Evolutionary conservation across 2,797 vertebrate genomes (phyloP).

Genomic region (Oreortyx pictus): DNA sequence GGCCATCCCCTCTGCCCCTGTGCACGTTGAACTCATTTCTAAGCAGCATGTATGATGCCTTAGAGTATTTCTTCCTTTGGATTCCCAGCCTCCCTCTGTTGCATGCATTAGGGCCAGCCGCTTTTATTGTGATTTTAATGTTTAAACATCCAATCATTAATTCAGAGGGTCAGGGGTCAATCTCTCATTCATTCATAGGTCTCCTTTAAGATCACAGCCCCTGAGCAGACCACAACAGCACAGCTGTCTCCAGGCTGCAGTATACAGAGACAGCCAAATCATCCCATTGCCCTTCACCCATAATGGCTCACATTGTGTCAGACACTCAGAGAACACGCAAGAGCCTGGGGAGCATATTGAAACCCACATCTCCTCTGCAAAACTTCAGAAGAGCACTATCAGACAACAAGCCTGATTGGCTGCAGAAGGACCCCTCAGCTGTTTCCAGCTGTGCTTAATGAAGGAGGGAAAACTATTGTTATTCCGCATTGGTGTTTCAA

Average conservation of each 20-base stretch:
- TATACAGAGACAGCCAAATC: not conserved
- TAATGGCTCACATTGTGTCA: rapidly evolving
- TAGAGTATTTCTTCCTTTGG: not conserved
- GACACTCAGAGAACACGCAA: not conserved
- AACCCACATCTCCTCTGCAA: rapidly evolving
- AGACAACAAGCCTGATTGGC: not conserved
- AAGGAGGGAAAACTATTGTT: not conserved
- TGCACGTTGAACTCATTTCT: not conserved
- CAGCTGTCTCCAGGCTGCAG: not conserved
- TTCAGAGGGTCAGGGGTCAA: not conserved
- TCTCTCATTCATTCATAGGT: not conserved
- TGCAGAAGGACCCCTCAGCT: not conserved
- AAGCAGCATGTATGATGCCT: not conserved
- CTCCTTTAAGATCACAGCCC: not conserved
- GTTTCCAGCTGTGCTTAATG: not conserved
- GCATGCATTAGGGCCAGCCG: not conserved
- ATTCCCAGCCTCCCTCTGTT: not conserved
- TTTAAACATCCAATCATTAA: not conserved
- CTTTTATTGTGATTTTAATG: not conserved
- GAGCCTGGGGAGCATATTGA: not conserved
- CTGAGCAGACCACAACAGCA: not conserved
- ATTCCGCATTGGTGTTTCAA: not conserved
- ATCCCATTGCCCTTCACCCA: not conserved
- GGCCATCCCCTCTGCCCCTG: not conserved
- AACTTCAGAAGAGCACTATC: not conserved